Conservation (phyloP, 2,888 invertebrate genomes). For the Tenodera sinensis region DNA sequence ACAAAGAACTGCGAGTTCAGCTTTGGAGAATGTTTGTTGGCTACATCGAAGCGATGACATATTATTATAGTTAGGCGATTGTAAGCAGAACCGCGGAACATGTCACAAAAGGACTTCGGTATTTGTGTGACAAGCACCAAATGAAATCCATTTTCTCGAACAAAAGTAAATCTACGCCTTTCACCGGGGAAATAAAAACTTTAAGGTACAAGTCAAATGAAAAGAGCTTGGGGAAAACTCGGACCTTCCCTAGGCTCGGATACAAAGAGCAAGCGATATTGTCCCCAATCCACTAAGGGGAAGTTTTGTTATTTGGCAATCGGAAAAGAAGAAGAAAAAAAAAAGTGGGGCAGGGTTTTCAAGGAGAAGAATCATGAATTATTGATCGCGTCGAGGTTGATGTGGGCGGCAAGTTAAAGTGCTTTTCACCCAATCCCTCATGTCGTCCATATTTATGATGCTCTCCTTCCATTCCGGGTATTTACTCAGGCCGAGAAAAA, state of each 20-base stretch:
- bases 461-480: neutral
- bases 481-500: neutral
- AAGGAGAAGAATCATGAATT: neutral
- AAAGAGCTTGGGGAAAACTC: neutral
- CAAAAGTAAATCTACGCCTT: neutral
- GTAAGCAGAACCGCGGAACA: neutral
- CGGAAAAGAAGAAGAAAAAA: neutral
- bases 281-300: neutral
- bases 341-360: neutral
- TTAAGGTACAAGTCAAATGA: neutral
- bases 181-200: neutral
- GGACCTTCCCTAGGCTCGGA: neutral
- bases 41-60: too few relatives aligned
- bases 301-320: neutral
- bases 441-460: neutral
- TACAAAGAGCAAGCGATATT: neutral
- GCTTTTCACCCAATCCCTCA: neutral
- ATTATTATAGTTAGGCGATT: neutral
- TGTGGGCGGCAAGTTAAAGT: neutral
- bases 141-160: neutral
- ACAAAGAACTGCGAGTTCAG: too few relatives aligned
- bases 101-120: neutral
- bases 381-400: neutral
- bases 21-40: too few relatives aligned
- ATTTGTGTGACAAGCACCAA: neutral